Conservation (phyloP, 2,888 invertebrate genomes). For the Archips xylosteana region DNA sequence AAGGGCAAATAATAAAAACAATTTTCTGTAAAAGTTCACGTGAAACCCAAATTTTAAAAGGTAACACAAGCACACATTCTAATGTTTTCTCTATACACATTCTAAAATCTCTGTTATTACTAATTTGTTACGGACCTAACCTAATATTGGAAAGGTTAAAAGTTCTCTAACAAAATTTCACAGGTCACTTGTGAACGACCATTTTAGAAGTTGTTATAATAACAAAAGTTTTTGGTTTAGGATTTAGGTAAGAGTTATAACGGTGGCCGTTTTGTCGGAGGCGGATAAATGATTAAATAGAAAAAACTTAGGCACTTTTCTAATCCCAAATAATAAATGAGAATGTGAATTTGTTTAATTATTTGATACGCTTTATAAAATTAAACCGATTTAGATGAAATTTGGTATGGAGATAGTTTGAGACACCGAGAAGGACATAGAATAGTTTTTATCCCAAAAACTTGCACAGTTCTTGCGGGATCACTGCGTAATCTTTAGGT, state of each 20-base stretch:
- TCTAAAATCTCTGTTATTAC: conserved; percentile 10
- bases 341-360: too few species aligned
- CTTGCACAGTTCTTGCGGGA: too few species aligned
- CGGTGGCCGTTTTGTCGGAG: neutral
- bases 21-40: too few species aligned
- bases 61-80: neutral
- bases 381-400: too few species aligned
- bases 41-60: too few species aligned
- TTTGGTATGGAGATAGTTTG: too few species aligned
- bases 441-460: too few species aligned
- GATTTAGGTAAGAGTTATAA: neutral
- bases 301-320: neutral
- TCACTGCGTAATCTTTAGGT: too few species aligned
- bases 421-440: too few species aligned
- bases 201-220: conserved; percentile 17
- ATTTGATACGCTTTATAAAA: too few species aligned
- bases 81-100: neutral
- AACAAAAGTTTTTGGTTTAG: conserved; percentile 9
- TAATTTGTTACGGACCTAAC: conserved; percentile 13
- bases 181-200: conserved; percentile 10
- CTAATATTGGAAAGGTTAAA: conserved; percentile 24
- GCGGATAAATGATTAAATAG: neutral
- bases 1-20: too few species aligned
- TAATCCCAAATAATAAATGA: too few species aligned
- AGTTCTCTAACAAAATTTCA: conserved; percentile 25